Base-by-base conservation (phyloP, 2,888 invertebrate species). In the Gisinianus flammeolus region DNA sequence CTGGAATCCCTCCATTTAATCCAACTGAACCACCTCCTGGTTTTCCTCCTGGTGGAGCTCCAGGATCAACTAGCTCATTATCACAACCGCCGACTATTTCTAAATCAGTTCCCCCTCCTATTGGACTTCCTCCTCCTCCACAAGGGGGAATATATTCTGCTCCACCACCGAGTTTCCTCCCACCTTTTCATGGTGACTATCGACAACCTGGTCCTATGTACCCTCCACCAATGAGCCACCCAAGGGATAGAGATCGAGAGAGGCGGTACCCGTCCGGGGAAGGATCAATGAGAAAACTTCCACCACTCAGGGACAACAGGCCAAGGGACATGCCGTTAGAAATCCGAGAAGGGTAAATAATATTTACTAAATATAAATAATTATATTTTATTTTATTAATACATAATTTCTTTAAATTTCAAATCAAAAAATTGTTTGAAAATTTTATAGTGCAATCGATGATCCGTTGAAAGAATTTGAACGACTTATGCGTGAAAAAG, bases 381-480 rank as follows among this genome's bases (percentile, higher is more conserved):
- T 44, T 44, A 1, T 6, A 4, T 44, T 2, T 44, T 4, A 44
- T 44, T 44, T 44, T 44, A 4, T 4, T 44, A 2, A 44, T 6
- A 44, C 44, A 6, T 44, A 44, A 2, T 44, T 35, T 35, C 12
- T 35, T 35, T 35, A 35, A 35, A 35, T 12, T 12, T 5, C 5
- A 35, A 35, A 35, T 35, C 35, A 12, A n/a, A n/a, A n/a, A n/a
- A n/a, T n/a, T n/a, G n/a, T n/a, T n/a, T n/a, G n/a, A n/a, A n/a
- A 35, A 19, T 79, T 87, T 87, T 87, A 81, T 87, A 93, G 94
- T 84, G 90, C 91, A 79, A 93, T 93, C 83, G 94, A 94, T 85
- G 95, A 95, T 88, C 94, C 95, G 2, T 87, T 95, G 85, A 94
- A 94, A 87, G 94, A 94, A 74, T 95, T 95, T 87, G 93, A 95